Conservation (phyloP, 2,888 invertebrate genomes). For the Rotaria magnacalcarata region DNA sequence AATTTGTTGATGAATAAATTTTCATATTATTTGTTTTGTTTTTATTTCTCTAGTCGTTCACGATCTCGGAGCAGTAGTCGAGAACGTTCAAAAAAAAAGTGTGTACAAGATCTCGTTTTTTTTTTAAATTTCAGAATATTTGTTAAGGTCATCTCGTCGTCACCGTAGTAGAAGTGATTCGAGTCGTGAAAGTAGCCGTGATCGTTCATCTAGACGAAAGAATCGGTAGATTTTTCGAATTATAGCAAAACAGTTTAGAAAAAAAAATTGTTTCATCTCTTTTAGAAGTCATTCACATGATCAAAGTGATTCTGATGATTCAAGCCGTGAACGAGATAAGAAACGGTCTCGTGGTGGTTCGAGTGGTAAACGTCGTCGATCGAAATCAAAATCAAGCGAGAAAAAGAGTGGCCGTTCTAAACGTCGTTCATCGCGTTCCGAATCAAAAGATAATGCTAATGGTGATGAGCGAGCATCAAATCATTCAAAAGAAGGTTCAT, state of each 20-base stretch:
- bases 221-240: background rate
- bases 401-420: background rate
- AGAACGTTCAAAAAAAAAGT: conserved; percentile 35
- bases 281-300: conserved; percentile 4
- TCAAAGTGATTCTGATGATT: conserved; percentile 20
- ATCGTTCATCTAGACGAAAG: background rate
- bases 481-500: conserved; percentile 19
- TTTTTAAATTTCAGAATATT: background rate
- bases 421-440: background rate
- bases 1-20: too few species aligned
- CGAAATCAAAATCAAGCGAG: background rate
- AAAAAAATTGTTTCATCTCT: too few species aligned
- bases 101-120: background rate
- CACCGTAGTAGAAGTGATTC: background rate
- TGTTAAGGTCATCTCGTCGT: conserved; percentile 5
- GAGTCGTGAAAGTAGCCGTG: conserved; percentile 34
- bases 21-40: too few species aligned
- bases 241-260: too few species aligned
- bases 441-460: conserved; percentile 4
- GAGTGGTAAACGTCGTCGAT: conserved; percentile 28
- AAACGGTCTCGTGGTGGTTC: conserved; percentile 6
- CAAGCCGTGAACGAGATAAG: background rate
- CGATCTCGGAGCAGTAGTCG: background rate
- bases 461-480: conserved; percentile 2
- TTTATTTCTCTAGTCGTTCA: background rate